Percentiles rank a stretch among this genome's conserved stretches.
phyloP scores from a whole-genome alignment of 2,888 invertebrate genomes.

The Leptinotarsa rubiginosa region DNA sequence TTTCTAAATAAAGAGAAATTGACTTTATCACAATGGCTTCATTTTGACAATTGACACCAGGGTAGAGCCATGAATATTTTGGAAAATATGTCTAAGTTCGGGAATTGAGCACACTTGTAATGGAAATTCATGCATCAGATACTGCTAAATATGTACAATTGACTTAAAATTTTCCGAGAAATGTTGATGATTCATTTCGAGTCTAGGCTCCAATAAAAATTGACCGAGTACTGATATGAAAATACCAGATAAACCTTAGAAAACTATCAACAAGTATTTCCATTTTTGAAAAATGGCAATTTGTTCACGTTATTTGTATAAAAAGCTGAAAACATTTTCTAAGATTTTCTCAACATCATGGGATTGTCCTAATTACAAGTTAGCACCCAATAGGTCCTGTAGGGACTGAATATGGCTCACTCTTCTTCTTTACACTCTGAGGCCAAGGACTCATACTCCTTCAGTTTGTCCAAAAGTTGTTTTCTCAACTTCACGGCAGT shows the following conservation, averaged over 20 bases:
- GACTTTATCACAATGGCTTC: constrained; percentile 4
- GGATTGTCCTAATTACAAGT: neutral
- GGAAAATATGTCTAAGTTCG: neutral
- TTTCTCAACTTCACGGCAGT: constrained; percentile 60
- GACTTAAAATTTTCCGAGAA: neutral
- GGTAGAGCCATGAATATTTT: neutral
- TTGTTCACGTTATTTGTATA: neutral
- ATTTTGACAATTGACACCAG: constrained; percentile 3
- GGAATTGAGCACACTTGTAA: neutral
- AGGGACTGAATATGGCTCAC: constrained; percentile 3
- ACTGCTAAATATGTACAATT: constrained; percentile 5
- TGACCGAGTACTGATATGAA: constrained; percentile 8
- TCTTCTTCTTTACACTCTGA: constrained; percentile 39
- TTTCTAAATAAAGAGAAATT: neutral
- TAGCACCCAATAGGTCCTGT: neutral
- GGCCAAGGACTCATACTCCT: constrained; percentile 36
- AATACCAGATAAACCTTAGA: neutral
- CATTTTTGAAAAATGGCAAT: neutral
- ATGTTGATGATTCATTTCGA: neutral
- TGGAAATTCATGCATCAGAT: neutral
- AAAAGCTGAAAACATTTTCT: neutral
- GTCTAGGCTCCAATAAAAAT: neutral
- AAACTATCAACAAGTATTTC: neutral
- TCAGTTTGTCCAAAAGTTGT: constrained; percentile 39
- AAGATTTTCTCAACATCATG: neutral